Percentiles rank a stretch among this genome's conserved stretches.
Conservation (phyloP, 2,888 invertebrate genomes). For the Mythimna pallens region DNA sequence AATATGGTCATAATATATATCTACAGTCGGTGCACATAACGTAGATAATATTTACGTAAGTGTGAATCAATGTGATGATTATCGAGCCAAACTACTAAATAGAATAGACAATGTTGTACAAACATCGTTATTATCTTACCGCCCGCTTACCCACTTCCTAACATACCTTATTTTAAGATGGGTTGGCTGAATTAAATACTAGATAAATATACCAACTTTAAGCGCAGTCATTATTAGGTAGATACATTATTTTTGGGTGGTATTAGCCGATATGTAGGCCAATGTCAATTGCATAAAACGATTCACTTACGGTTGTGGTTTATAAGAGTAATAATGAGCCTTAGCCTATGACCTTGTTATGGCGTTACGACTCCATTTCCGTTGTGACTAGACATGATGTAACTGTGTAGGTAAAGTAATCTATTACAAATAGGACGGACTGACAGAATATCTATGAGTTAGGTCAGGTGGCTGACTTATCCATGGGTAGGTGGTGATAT, state of each 20-base stretch:
- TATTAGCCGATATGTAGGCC: slow-evolving; percentile 37
- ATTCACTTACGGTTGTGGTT: slow-evolving; percentile 28
- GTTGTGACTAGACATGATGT: background rate
- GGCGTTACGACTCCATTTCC: slow-evolving; percentile 13
- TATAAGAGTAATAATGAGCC: slow-evolving; percentile 16
- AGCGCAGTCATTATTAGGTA: background rate
- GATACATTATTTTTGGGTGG: background rate
- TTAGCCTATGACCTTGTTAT: slow-evolving; percentile 38
- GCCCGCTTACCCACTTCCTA: background rate
- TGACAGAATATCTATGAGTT: too few relatives aligned
- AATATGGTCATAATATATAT: background rate
- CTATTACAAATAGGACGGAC: background rate
- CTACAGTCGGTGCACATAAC: too few relatives aligned
- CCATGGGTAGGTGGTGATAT: background rate
- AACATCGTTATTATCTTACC: background rate
- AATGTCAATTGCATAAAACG: slow-evolving; percentile 45
- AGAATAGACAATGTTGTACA: background rate
- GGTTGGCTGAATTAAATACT: background rate
- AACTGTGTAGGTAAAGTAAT: background rate
- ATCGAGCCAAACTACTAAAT: background rate
- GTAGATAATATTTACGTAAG: background rate
- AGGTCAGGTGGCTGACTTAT: background rate
- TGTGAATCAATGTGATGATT: background rate
- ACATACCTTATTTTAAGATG: background rate
- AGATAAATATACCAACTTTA: background rate